Evolutionary conservation across 2,888 invertebrate species (phyloP), one percentile per base, ranked within the genome.

Genomic region (Drosophila sordidula): DNA sequence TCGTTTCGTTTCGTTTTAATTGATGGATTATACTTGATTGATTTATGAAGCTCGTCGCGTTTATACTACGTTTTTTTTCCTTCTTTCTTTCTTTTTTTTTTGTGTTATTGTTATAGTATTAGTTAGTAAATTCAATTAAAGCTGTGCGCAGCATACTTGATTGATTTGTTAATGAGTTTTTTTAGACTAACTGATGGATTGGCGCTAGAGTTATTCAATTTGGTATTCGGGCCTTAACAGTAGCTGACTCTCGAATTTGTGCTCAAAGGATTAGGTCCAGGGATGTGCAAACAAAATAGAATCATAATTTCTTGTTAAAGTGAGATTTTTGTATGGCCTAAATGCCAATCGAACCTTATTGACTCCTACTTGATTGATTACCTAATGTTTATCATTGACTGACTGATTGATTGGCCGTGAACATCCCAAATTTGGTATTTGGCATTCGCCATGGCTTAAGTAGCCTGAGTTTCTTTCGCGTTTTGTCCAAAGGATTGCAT

Each of bases 1-100:
- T 41, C 4, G 25, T 32, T 70, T 58, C 39, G 52, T 34, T 57
- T 59, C 67, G 39, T 57, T 64, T 75, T 81, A 79, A 81, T 78
- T 87, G 88, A 87, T 83, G 68, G 82, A 63, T 71, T 71, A 56
- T 44, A n/a, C 41, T 58, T 73, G 76, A 83, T 81, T 76, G 79
- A 85, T 87, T 83, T 75, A 80, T 80, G 65, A 67, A 76, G 50
- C 57, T 52, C 52, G 29, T 11, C 9, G 32, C n/a, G 41, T 44
- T 18, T 45, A 45, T 6, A 39, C 25, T 9, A 12, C 14, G 14
- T 56, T 18, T 18, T 3, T 36, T 5, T 11, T 2, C 14, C 2
- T 18, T 18, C 18, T 18, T 18, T 2, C 18, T 18, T 18, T 18
- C 18, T 18, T 2, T 18, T 18, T 18, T 18, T 18, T 6, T 29